Percentiles rank a stretch among this genome's conserved stretches.
These are phyloP conservation scores for Callionymus lyra DNA, from an alignment of 2,113 vertebrate genomes.

Conservation along the genomic window DNA sequence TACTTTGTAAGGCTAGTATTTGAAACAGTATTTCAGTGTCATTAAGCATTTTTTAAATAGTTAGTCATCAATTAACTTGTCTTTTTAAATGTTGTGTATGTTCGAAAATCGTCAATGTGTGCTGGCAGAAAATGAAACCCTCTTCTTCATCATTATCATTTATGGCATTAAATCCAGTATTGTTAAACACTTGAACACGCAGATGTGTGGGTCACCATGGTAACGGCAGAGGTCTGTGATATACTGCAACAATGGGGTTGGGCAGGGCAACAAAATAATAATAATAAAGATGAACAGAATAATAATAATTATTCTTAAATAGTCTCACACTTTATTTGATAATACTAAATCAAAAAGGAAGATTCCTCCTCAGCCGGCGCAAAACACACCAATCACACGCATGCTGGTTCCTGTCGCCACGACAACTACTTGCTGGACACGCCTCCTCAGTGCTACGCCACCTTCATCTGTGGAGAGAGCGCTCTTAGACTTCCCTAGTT, in stretches of 20 bases:
- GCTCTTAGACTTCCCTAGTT: constrained; percentile 6
- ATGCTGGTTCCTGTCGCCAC: constrained; percentile 56
- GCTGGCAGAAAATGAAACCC: no score
- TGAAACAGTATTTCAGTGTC: no score
- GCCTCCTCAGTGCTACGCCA: constrained; percentile 64
- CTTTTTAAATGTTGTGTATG: no score
- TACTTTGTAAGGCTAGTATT: no score
- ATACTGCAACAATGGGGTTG: constrained; percentile 16
- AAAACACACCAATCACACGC: constrained; percentile 63
- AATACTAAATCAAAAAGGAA: constrained; percentile 79
- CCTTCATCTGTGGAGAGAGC: constrained; percentile 54
- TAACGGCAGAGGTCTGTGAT: constrained; percentile 48
- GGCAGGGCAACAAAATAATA: constrained; percentile 55
- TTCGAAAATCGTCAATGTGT: no score
- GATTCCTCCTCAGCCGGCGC: constrained; percentile 55
- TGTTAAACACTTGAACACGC: no score
- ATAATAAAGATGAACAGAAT: constrained; percentile 68
- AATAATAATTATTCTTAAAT: constrained; percentile 76
- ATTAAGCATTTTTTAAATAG: no score
- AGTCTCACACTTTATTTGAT: constrained; percentile 79
- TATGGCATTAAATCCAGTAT: no score
- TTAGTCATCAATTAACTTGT: no score
- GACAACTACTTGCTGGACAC: constrained; percentile 60
- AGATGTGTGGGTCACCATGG: constrained; percentile 38
- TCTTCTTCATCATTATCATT: no score